Evolutionary conservation across 2,888 invertebrate species (phyloP), one percentile per base, ranked within the genome.

Genomic region (Drosophila percnosoma): DNA sequence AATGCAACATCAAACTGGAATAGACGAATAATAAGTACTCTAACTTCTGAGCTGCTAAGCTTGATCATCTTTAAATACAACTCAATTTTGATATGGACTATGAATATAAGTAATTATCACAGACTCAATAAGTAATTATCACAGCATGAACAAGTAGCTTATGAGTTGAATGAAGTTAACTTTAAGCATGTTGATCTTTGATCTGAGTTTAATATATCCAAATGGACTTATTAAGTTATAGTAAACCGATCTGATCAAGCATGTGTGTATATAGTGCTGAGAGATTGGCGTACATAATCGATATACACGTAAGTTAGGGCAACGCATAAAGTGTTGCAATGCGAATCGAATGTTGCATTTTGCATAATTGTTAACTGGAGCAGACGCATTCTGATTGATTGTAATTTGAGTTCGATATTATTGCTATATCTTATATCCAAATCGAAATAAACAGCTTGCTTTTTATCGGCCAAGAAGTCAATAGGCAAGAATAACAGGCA

Each of bases 301-400:
- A 36, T 54, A 27, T 11, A 7, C 18, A 18, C 34, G 24, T 18
- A 7, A 15, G 52, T 52, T 52, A n/a, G 18, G 18, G 8, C 18
- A 49, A 15, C 29, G 15, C 27, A 15, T 10, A n/a, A 49, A 64
- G 33, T 65, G 66, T 38, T 65, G 66, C n/a, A 51, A 52, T 51
- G 51, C 21, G 21, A 66, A 52, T 29, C 13, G 13, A 13, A 45
- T 45, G 13, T 45, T 45, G 4, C 21, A 45, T 21, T 21, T 24
- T 8, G 45, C 15, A 24, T 45, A 24, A 24, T 15, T 21, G 21
- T 24, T 58, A 78, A 77, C 59, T 81, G 64, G 68, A 63, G 38
- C 68, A 72, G 18, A 21, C 24, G 24, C n/a, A 42, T 10, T n/a
- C 38, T 38, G 38, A 38, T 18, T 38, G 38, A 38, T 15, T 45